Evolutionary conservation across 2,888 invertebrate species (phyloP), one percentile per base, ranked within the genome.

Genomic region (Parelbella ahira): DNA sequence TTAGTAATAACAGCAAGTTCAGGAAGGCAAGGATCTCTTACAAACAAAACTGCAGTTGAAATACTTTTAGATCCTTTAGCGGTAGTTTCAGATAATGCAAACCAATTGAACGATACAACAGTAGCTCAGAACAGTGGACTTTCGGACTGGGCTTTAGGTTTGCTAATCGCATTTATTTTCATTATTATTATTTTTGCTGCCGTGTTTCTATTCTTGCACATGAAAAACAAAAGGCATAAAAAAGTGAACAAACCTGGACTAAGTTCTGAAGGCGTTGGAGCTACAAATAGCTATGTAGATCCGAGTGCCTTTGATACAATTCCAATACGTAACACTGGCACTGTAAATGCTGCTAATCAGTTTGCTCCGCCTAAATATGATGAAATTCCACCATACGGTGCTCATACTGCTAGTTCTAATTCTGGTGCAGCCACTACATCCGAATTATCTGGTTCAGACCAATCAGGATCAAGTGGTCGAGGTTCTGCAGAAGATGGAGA

Each of bases 401-500:
- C 84, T 13, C 94, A 94, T 63, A 92, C 94, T 0, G 93, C 92
- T 1, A 93, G 93, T 66, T 93, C 93, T 2, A 93, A 93, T 60
- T 93, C 93, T 0, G 93, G 93, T 1, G 93, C 93, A 8, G 93
- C 93, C 0, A 92, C 96, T 0, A 96, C 96, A 0, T 97, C 97
- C 0, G 97, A 97, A 67, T 82, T 97, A 3, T 97, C 97, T 0
- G 97, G 96, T 1, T 97, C 97, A 18, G 97, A 97, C 52, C 97
- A 97, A 60, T 97, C 97, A 0, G 97, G 97, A 0, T 97, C 97
- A 0, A 97, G 97, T 66, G 98, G 98, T 2, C 90, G 98, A 28
- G 98, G 98, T 0, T 98, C 98, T 0, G 98, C 97, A 1, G 98
- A 98, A 78, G 97, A 97, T 55, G 95, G 94, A 0, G 95, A 94